Evolutionary conservation across 2,797 vertebrate species (phyloP).

Genomic region (Oreortyx pictus): DNA sequence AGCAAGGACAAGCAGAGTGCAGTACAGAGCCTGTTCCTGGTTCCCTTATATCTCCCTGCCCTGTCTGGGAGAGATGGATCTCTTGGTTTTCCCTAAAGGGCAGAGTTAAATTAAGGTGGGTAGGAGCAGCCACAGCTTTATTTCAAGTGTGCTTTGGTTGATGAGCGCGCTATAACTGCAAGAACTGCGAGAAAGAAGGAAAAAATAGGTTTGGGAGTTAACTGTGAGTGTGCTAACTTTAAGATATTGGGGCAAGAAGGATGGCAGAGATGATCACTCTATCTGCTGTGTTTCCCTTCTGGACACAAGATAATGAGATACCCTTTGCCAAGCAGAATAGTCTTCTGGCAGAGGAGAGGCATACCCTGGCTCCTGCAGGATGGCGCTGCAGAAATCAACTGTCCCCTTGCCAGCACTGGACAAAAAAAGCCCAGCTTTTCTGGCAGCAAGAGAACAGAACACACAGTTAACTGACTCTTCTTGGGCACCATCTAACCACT

Average conservation of each 20-base stretch:
- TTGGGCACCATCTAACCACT: neutral
- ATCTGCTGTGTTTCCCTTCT: constrained; percentile 40
- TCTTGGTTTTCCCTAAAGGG: neutral
- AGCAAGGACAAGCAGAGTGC: neutral
- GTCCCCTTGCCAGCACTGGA: neutral
- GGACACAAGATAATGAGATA: constrained; percentile 40
- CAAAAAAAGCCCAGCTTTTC: neutral
- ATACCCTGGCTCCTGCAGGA: neutral
- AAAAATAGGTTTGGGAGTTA: constrained; percentile 6
- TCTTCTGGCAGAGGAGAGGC: neutral
- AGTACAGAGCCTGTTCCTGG: neutral
- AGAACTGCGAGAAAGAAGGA: neutral
- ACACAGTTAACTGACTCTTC: neutral
- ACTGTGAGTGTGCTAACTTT: constrained; percentile 31
- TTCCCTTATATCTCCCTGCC: neutral
- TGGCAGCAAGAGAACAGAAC: neutral
- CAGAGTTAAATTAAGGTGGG: neutral
- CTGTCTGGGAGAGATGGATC: neutral
- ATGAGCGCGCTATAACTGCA: neutral
- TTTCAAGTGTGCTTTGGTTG: neutral
- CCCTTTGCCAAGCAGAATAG: constrained; percentile 2
- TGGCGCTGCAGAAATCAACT: neutral
- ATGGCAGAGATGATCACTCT: constrained; percentile 50
- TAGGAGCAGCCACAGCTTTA: neutral
- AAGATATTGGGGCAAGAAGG: constrained; percentile 29